Evolutionary conservation across 2,888 invertebrate genomes (phyloP), one percentile per base, ranked within the genome.

Genomic region (Luffia ferchaultella): DNA sequence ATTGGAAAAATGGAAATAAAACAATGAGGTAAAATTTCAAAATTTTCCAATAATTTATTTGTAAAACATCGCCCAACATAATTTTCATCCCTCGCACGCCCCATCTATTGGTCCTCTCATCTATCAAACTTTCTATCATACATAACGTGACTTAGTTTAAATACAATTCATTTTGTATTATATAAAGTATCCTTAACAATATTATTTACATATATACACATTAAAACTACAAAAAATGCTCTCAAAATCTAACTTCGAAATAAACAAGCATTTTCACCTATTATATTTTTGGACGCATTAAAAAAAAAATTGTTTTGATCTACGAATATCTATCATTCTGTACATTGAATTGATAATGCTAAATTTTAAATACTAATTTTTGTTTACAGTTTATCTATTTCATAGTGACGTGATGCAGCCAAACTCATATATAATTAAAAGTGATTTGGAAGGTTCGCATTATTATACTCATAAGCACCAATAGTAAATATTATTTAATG

Each of bases 381-480:
- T n/a, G n/a, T n/a, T n/a, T n/a, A n/a, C n/a, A n/a, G n/a, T n/a
- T n/a, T n/a, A n/a, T n/a, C n/a, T n/a, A n/a, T n/a, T n/a, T n/a
- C n/a, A n/a, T n/a, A n/a, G n/a, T n/a, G n/a, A n/a, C n/a, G n/a
- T n/a, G n/a, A n/a, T n/a, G n/a, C n/a, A n/a, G n/a, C n/a, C n/a
- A n/a, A n/a, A n/a, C n/a, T n/a, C n/a, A n/a, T n/a, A n/a, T n/a
- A 30, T 30, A 7, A 30, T 30, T 30, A 30, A 30, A 30, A 30
- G n/a, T n/a, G 3, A 30, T 7, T 30, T 30, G 30, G 30, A 30
- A 30, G 30, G 30, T 30, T 20, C 43, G 16, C 42, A 20, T 47
- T 64, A 62, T 64, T 67, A 67, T 62, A 63, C 56, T 67, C 64
- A 61, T 62, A 75, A 75, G 75, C 75, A 75, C 74, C 75, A 73